A percentile compares a stretch with the other conserved stretches of the same genome.
phyloP scores from a whole-genome alignment of 2,113 vertebrate genomes.

The Vulpes ferrilata region DNA sequence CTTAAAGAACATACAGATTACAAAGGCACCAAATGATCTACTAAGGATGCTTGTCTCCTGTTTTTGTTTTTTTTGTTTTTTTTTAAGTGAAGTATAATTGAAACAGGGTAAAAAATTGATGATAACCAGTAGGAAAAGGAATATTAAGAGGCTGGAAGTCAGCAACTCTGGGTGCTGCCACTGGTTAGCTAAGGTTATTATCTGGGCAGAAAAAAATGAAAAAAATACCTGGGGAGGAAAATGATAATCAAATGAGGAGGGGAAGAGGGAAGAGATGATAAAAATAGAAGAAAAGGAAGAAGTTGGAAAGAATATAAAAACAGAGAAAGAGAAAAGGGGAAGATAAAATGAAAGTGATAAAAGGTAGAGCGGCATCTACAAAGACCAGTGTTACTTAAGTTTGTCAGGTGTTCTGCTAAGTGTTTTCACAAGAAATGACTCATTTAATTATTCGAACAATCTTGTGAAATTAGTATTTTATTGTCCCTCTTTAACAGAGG shows the following conservation, averaged over 20 bases:
- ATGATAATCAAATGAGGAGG: neutral
- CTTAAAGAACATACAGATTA: neutral
- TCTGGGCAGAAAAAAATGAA: neutral
- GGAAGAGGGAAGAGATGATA: neutral
- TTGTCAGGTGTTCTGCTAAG: neutral
- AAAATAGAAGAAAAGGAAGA: neutral
- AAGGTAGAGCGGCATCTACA: neutral
- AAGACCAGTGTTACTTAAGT: too few relatives aligned
- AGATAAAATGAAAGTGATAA: neutral
- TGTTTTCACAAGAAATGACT: neutral
- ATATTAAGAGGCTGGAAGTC: neutral
- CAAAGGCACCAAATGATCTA: neutral
- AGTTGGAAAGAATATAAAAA: neutral
- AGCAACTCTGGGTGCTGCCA: neutral
- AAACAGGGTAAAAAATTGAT: neutral
- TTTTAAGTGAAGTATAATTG: neutral
- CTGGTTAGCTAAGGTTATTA: neutral
- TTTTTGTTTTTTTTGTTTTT: neutral
- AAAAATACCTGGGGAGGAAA: neutral
- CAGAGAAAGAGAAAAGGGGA: neutral
- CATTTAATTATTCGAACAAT: neutral
- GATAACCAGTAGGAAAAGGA: neutral
- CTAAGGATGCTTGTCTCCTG: neutral
- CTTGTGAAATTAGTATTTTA: neutral
- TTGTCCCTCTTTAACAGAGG: neutral